Evolutionary conservation across 2,888 invertebrate species (phyloP), one percentile per base, ranked within the genome.

Genomic region (Ferdinandea cuprea): DNA sequence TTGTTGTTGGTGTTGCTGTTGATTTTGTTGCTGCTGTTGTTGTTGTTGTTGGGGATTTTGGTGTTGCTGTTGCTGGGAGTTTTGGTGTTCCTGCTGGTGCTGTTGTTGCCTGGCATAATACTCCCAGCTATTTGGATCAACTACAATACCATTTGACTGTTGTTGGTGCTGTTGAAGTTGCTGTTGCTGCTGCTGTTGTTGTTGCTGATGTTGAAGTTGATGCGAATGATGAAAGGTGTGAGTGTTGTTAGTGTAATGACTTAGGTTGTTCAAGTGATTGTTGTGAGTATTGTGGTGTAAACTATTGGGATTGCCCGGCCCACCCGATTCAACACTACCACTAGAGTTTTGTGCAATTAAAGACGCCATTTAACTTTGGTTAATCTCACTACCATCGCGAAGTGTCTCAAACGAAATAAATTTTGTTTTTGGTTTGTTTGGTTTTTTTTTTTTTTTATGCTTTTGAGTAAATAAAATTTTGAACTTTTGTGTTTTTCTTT

Each of bases 331-430:
- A 87, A 88, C 87, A 86, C 88, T 87, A 85, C 89, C 88, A 87
- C 88, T 89, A 87, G 90, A 88, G 86, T 88, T 88, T 87, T 90
- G 89, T 86, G 90, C 89, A 88, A 91, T 90, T 89, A 91, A 89
- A 88, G 91, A 91, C 88, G 91, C 90, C 91, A 91, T 91, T 89
- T 89, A 90, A 87, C 86, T 85, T 83, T 88, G 74, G 71, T 72
- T 44, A 48, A 54, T 72, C 61, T 86, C 86, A 85, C 85, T 88
- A 85, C 88, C 89, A 90, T 90, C 90, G 89, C 90, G 89, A 87
- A 71, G 13, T 71, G 28, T 76, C 54, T 44, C 54, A 37, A 61
- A 50, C 42, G 58, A 54, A 52, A 52, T 17, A 48, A 5, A 37
- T 8, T 59, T 50, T 40, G 17, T 35, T 63, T 58, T 48, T 52